A percentile compares a stretch with the other conserved stretches of the same genome.
These are phyloP conservation scores for Mercenaria mercenaria DNA, from an alignment of 1,140 invertebrate species.

Conservation along the genomic window DNA sequence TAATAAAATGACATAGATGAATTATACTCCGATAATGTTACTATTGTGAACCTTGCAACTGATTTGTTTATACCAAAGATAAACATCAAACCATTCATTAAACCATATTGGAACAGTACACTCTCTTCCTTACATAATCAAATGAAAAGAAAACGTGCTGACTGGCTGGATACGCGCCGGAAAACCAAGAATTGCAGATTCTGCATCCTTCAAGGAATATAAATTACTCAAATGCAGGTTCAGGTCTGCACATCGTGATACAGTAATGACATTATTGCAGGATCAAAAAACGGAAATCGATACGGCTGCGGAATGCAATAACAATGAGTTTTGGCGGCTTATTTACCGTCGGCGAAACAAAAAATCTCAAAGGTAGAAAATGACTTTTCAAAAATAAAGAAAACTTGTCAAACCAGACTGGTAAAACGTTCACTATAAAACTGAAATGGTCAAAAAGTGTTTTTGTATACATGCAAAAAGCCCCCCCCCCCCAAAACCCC, in stretches of 20 bases:
- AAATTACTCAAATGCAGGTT: neutral
- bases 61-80: neutral
- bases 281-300: neutral
- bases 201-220: neutral
- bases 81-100: neutral
- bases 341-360: neutral
- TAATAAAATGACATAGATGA: neutral
- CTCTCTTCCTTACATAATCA: neutral
- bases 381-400: neutral
- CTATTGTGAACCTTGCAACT: neutral
- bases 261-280: neutral
- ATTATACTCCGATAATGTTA: neutral
- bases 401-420: neutral
- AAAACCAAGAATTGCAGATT: neutral
- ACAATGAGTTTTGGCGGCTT: constrained; percentile 20
- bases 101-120: neutral
- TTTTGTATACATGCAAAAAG: neutral
- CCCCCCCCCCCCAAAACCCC: too few relatives aligned
- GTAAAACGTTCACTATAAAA: neutral
- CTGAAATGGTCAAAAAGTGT: neutral
- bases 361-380: neutral
- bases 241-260: neutral
- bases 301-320: neutral
- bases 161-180: neutral
- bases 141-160: neutral